Percentiles rank a stretch among this genome's conserved stretches.
phyloP scores from a whole-genome alignment of 2,113 vertebrate species.

The Calidris pygmaea region DNA sequence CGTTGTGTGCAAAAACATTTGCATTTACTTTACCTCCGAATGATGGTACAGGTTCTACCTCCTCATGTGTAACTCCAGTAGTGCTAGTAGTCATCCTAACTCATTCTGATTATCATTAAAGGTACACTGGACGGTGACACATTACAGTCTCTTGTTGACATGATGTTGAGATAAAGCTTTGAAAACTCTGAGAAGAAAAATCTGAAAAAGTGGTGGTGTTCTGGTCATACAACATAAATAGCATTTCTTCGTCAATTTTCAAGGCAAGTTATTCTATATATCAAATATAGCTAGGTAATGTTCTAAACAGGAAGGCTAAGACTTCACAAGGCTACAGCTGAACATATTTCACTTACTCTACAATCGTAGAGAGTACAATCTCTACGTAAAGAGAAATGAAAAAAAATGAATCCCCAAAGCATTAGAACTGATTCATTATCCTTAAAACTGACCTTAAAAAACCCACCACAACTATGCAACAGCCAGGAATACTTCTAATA shows the following conservation, averaged over 20 bases:
- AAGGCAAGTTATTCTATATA: neutral
- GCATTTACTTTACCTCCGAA: neutral
- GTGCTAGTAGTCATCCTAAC: neutral
- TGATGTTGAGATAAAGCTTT: neutral
- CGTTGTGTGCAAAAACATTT: neutral
- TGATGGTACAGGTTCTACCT: neutral
- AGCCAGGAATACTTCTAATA: neutral
- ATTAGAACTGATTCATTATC: neutral
- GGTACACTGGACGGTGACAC: neutral
- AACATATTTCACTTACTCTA: neutral
- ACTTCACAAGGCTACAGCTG: neutral
- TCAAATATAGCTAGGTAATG: neutral
- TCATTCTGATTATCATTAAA: neutral
- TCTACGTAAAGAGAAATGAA: neutral
- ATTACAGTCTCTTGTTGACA: neutral
- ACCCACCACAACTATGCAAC: neutral
- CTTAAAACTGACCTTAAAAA: neutral
- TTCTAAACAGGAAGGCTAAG: neutral
- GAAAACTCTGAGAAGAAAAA: neutral
- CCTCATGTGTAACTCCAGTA: neutral
- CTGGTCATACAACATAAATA: neutral
- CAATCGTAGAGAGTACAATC: accelerated
- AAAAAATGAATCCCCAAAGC: neutral
- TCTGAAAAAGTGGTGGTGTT: neutral
- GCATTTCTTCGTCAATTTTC: neutral